Evolutionary conservation across 2,888 invertebrate species (phyloP).

Genomic region (Clepsis dumicolana): DNA sequence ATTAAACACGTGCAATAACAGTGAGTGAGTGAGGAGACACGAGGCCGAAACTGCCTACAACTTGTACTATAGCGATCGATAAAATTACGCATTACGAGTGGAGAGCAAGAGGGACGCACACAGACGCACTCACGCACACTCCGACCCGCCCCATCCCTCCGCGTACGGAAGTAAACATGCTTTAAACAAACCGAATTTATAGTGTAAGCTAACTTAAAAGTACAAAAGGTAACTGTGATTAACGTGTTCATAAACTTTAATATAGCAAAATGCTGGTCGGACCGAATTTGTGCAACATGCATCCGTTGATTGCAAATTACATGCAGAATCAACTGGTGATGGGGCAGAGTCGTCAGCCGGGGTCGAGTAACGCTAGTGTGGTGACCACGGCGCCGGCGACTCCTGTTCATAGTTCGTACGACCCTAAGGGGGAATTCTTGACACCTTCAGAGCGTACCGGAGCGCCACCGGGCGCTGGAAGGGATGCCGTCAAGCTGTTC

Average conservation of each 20-base stretch:
- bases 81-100: slow-evolving; percentile 84
- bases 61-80: slow-evolving; percentile 84
- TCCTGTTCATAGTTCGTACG: slow-evolving; percentile 69
- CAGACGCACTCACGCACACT: slow-evolving; percentile 63
- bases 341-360: slow-evolving; percentile 53
- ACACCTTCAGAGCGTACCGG: slow-evolving; percentile 78
- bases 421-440: slow-evolving; percentile 60
- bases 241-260: slow-evolving; percentile 62
- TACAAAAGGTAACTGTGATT: slow-evolving; percentile 80
- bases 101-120: slow-evolving; percentile 61
- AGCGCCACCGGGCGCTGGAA: slow-evolving; percentile 80
- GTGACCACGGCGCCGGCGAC: slow-evolving; percentile 77
- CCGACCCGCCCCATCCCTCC: slow-evolving; percentile 59
- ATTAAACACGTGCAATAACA: slow-evolving; percentile 53
- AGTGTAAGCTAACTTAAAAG: slow-evolving; percentile 71
- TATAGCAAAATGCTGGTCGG: slow-evolving; percentile 71
- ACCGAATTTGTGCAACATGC: slow-evolving; percentile 69
- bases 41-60: slow-evolving; percentile 66
- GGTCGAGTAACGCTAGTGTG: slow-evolving; percentile 59
- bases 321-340: slow-evolving; percentile 59
- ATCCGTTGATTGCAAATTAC: slow-evolving; percentile 72
- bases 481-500: slow-evolving; percentile 93
- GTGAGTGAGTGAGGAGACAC: slow-evolving; percentile 70
- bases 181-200: slow-evolving; percentile 85
- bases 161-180: slow-evolving; percentile 77